A percentile compares a stretch with the other conserved stretches of the same genome.
These are phyloP conservation scores for Pagetopsis macropterus DNA, from an alignment of 2,797 vertebrate genomes.

Conservation along the genomic window DNA sequence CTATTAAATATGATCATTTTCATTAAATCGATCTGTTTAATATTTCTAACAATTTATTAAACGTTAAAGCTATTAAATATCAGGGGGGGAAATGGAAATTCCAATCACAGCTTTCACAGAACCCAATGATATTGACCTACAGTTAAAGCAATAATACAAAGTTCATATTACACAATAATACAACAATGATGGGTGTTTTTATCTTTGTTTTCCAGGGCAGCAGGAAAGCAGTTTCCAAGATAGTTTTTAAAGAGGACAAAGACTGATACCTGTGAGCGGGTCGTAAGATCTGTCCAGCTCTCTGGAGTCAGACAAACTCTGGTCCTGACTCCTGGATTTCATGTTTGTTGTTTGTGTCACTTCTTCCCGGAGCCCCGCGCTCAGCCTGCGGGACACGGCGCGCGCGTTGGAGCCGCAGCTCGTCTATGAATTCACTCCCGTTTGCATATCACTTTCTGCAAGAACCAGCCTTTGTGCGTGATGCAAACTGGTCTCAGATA, in stretches of 20 bases:
- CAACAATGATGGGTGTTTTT: too few species aligned
- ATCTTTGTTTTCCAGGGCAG: constrained; percentile 20
- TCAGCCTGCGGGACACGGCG: constrained; percentile 20
- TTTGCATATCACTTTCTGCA: constrained; percentile 15
- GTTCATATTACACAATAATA: not conserved
- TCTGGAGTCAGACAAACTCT: constrained; percentile 79
- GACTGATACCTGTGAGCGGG: constrained; percentile 74
- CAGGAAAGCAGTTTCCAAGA: not conserved
- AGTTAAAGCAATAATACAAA: not conserved
- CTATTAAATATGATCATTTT: not conserved
- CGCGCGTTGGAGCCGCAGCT: constrained; percentile 14
- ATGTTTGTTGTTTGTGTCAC: constrained; percentile 44
- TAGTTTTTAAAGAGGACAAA: not conserved
- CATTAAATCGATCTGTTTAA: not conserved
- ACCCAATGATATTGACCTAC: not conserved
- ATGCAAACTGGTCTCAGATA: not conserved
- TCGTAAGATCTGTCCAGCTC: constrained; percentile 81
- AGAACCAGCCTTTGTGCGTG: not conserved
- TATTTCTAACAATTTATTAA: too few species aligned
- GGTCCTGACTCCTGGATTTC: constrained; percentile 79
- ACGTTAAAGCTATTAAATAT: not conserved
- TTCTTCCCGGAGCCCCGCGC: constrained; percentile 26
- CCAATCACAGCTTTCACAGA: too few species aligned
- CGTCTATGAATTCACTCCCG: constrained; percentile 24
- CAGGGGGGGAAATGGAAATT: not conserved